These are phyloP conservation scores for Drosophila ambigua DNA, from an alignment of 1,140 invertebrate genomes.

Conservation along the genomic window DNA sequence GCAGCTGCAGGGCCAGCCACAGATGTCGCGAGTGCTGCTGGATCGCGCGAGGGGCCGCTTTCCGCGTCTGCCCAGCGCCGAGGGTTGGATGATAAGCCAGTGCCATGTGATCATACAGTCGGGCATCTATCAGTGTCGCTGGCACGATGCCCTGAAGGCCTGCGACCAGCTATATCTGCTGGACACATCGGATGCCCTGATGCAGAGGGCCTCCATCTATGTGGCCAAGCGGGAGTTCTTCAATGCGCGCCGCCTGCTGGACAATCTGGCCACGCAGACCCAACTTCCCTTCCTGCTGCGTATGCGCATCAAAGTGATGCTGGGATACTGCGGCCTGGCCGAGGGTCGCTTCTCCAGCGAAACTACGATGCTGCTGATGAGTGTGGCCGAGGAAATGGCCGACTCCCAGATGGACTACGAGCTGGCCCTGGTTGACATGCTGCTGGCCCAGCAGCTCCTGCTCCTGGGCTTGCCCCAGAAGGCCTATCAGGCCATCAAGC, in stretches of 20 bases:
- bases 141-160: constrained; percentile 90
- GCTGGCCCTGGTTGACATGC: constrained; percentile 89
- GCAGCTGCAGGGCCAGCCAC: constrained; percentile 86
- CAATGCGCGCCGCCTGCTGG: constrained; percentile 86
- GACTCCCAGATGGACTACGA: constrained; percentile 91
- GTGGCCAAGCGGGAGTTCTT: constrained; percentile 88
- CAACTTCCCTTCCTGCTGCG: constrained; percentile 86
- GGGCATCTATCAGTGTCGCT: constrained; percentile 88
- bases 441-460: constrained; percentile 90
- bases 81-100: constrained; percentile 89
- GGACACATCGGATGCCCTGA: constrained; percentile 88
- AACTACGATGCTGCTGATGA: constrained; percentile 87
- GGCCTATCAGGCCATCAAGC: constrained; percentile 88
- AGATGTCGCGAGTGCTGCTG: constrained; percentile 85
- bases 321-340: constrained; percentile 87
- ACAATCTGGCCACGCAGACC: constrained; percentile 86
- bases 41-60: constrained; percentile 86
- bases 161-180: constrained; percentile 90
- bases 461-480: constrained; percentile 90
- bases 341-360: constrained; percentile 84
- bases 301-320: constrained; percentile 88
- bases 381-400: constrained; percentile 88
- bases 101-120: constrained; percentile 86
- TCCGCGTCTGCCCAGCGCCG: constrained; percentile 86
- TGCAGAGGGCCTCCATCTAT: constrained; percentile 88